Percentiles rank a stretch among this genome's conserved stretches.
Evolutionary conservation across 2,113 vertebrate species (phyloP).

Genomic region (Anhinga rufa): DNA sequence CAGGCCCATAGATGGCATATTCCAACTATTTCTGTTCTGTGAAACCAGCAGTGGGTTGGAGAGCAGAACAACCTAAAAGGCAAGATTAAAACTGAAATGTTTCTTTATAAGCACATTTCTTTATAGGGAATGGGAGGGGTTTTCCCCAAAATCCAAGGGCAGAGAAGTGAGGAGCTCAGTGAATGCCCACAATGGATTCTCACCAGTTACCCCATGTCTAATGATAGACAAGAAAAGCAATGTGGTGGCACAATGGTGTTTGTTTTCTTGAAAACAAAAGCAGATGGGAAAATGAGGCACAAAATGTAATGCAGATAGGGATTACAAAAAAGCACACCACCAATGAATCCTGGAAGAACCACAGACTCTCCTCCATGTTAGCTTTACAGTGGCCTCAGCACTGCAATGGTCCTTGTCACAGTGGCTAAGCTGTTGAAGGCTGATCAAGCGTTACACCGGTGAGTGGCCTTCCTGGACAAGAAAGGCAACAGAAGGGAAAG

Average conservation of each 20-base stretch:
- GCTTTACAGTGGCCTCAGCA: not conserved
- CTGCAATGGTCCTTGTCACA: not conserved
- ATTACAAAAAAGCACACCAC: not conserved
- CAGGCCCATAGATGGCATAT: slow-evolving; percentile 63
- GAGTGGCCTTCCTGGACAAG: not conserved
- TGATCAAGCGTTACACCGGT: not conserved
- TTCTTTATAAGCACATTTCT: not conserved
- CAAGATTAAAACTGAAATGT: not conserved
- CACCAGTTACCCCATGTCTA: not conserved
- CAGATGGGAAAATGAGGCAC: not conserved
- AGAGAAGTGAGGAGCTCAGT: not conserved
- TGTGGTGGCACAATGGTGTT: not conserved
- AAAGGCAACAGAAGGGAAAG: not conserved
- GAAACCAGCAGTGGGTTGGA: not conserved
- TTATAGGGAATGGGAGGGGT: not conserved
- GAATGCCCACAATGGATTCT: not conserved
- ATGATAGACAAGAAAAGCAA: not conserved
- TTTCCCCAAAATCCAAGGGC: not conserved
- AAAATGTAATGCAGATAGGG: slow-evolving; percentile 23
- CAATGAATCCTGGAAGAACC: not conserved
- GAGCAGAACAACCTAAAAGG: not conserved
- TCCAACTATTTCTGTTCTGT: slow-evolving; percentile 25
- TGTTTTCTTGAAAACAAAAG: slow-evolving; percentile 1
- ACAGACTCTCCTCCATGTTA: not conserved
- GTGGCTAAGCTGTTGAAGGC: not conserved